Percentiles rank a stretch among this genome's conserved stretches.
Conservation (phyloP, 2,797 vertebrate species). For the Sardinella longiceps region DNA sequence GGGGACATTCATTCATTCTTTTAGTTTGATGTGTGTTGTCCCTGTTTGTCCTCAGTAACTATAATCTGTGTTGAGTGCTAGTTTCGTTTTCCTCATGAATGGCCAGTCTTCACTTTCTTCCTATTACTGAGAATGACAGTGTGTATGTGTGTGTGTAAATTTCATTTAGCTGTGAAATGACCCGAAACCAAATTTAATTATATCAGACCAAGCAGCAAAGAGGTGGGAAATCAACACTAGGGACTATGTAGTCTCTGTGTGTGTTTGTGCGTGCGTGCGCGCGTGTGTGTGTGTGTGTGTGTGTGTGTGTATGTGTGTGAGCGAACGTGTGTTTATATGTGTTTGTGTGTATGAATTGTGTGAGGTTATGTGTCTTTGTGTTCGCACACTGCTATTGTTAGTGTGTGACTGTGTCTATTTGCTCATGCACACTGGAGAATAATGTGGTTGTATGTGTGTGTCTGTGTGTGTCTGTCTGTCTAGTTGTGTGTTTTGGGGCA, state of each 20-base stretch:
- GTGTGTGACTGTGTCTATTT: too few relatives aligned
- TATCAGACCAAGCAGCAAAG: constrained; percentile 11
- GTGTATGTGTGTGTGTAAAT: neutral
- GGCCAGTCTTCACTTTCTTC: neutral
- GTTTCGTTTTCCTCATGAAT: neutral
- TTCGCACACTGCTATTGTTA: neutral
- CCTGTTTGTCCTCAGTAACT: neutral
- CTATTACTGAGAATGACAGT: neutral
- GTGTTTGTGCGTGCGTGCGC: neutral
- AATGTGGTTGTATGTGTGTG: neutral
- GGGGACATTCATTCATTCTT: neutral
- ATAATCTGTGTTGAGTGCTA: neutral
- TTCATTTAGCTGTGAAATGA: constrained; percentile 22
- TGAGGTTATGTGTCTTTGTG: neutral
- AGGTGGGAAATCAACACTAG: constrained; percentile 47
- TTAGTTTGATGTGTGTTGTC: too few relatives aligned
- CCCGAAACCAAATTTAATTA: constrained; percentile 18
- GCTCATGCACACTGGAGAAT: too few relatives aligned
- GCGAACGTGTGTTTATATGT: too few relatives aligned
- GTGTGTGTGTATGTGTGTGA: neutral
- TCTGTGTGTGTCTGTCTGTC: neutral
- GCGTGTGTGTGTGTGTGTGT: neutral
- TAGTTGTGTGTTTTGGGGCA: neutral
- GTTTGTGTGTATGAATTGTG: neutral
- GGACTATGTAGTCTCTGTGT: constrained; percentile 50